phyloP scores from a whole-genome alignment of 2,888 invertebrate species.

The Tiliacea citrago region DNA sequence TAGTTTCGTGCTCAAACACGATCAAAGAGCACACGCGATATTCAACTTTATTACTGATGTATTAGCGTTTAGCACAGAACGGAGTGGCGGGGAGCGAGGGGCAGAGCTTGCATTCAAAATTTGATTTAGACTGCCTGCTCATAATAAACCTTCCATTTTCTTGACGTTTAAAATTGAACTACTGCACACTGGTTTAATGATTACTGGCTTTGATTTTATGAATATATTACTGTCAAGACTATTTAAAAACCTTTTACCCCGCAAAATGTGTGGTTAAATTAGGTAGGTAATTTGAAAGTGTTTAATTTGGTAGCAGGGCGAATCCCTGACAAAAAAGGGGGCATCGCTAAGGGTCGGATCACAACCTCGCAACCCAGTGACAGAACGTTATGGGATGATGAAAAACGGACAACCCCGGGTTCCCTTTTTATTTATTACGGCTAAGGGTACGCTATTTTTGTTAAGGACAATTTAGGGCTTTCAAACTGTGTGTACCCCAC shows the following conservation, averaged over 20 bases:
- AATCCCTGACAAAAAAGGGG: constrained; percentile 46
- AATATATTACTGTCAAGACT: too few relatives aligned
- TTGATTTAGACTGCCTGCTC: too few relatives aligned
- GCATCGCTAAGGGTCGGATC: constrained; percentile 43
- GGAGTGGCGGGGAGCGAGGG: too few relatives aligned
- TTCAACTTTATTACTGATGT: too few relatives aligned
- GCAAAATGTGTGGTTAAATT: constrained; percentile 4
- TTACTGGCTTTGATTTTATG: background rate
- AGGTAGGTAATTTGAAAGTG: constrained; percentile 11
- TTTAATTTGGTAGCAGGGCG: constrained; percentile 40
- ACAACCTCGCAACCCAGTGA: constrained; percentile 45
- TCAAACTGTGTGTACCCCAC: constrained; percentile 33
- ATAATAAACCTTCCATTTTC: background rate
- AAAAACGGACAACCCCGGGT: constrained; percentile 48
- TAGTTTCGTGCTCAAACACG: too few relatives aligned
- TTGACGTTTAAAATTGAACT: background rate
- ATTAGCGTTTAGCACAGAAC: too few relatives aligned
- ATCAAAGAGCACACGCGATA: too few relatives aligned
- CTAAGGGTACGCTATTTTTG: constrained; percentile 55
- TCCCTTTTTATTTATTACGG: constrained; percentile 59
- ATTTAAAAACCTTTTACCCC: background rate
- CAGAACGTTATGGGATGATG: constrained; percentile 49
- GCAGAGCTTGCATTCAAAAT: too few relatives aligned
- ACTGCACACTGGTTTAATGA: too few relatives aligned
- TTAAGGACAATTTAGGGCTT: constrained; percentile 47